Evolutionary conservation across 2,888 invertebrate species (phyloP).

Genomic region (Andrena fulva): DNA sequence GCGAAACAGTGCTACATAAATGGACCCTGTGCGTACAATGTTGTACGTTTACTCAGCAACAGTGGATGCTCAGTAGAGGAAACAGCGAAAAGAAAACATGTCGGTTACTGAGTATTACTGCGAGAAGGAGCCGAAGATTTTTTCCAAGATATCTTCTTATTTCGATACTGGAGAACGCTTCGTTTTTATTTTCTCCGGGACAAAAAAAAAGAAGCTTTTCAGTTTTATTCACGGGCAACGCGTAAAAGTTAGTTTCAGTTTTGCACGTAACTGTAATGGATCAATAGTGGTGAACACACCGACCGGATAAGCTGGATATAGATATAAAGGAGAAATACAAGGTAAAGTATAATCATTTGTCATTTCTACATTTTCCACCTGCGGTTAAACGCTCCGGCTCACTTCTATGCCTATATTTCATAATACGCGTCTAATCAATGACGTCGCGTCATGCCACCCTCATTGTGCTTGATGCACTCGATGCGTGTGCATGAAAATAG

Average conservation of each 20-base stretch:
- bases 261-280: constrained; percentile 65
- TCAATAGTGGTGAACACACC: constrained; percentile 67
- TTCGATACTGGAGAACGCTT: not conserved
- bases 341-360: constrained; percentile 71
- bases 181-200: constrained; percentile 6
- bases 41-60: too few species aligned
- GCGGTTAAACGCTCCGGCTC: not conserved
- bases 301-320: constrained; percentile 67
- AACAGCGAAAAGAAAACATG: too few species aligned
- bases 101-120: too few species aligned
- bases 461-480: not conserved
- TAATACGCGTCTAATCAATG: constrained; percentile 18
- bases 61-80: too few species aligned
- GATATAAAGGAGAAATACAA: constrained; percentile 68
- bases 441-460: not conserved
- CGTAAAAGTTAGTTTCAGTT: constrained; percentile 55
- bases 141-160: too few species aligned
- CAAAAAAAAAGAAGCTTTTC: not conserved
- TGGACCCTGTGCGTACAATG: too few species aligned
- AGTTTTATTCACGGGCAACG: constrained; percentile 31
- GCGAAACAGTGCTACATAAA: too few species aligned
- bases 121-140: too few species aligned
- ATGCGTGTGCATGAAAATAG: not conserved
- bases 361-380: constrained; percentile 50
- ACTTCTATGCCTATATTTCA: constrained; percentile 1